Conservation (phyloP, 2,113 vertebrate genomes). For the Willisornis vidua region DNA sequence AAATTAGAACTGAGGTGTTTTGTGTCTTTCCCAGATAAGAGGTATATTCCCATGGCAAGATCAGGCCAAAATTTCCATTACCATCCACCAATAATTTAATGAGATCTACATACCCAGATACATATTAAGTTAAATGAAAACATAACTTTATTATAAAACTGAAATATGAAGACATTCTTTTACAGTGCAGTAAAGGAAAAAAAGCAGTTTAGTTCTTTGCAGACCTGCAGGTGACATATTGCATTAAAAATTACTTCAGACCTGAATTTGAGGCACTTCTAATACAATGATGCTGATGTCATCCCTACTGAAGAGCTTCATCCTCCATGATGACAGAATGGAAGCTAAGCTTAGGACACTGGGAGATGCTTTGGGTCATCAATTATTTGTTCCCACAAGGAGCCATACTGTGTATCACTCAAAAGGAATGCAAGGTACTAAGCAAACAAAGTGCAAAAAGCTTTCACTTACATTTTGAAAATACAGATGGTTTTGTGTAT, state of each 20-base stretch:
- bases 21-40: background rate
- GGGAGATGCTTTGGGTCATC: background rate
- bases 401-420: background rate
- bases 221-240: background rate
- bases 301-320: background rate
- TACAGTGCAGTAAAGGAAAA: background rate
- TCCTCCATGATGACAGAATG: background rate
- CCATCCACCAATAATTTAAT: background rate
- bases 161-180: background rate
- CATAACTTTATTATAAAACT: background rate
- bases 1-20: background rate
- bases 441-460: constrained; percentile 11
- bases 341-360: background rate
- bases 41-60: background rate
- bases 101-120: background rate
- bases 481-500: background rate
- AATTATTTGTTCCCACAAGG: background rate
- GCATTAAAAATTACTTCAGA: background rate
- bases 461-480: background rate
- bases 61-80: background rate
- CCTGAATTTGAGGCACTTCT: background rate
- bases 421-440: background rate
- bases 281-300: background rate
- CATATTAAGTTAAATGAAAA: background rate
- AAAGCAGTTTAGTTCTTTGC: background rate